These are phyloP conservation scores for Ceyx erithaca DNA, from an alignment of 2,797 vertebrate genomes.

Conservation along the genomic window DNA sequence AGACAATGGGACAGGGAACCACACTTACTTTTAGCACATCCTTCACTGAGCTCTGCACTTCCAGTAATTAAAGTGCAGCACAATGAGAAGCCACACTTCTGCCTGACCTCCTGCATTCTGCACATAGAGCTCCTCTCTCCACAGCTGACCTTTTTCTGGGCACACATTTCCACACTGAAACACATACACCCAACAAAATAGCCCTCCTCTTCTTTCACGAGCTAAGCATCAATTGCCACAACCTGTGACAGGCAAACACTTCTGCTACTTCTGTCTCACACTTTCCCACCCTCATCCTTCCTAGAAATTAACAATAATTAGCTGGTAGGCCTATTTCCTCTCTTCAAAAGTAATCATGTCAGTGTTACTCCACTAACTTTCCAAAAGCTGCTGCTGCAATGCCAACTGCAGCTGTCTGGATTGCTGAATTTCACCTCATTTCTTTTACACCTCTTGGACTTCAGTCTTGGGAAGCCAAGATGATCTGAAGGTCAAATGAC, in stretches of 20 bases:
- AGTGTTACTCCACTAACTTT: not conserved
- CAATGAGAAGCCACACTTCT: not conserved
- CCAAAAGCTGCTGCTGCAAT: not conserved
- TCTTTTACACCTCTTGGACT: not conserved
- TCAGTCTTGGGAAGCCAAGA: not conserved
- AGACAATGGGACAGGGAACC: slow-evolving; percentile 53
- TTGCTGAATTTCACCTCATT: not conserved
- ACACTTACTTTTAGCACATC: slow-evolving; percentile 34
- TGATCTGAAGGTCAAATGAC: not conserved
- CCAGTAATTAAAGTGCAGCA: slow-evolving; percentile 52
- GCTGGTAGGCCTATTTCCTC: not conserved
- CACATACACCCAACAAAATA: not conserved
- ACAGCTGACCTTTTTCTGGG: not conserved
- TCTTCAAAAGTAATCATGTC: not conserved
- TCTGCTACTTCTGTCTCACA: not conserved
- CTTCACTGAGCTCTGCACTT: slow-evolving; percentile 36
- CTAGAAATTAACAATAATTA: not conserved
- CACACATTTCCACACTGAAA: not conserved
- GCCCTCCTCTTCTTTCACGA: not conserved
- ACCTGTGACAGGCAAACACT: not conserved
- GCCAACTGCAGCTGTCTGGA: not conserved
- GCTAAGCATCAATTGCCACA: not conserved
- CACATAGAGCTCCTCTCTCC: not conserved
- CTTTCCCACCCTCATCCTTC: not conserved
- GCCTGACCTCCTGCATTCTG: not conserved